Conservation (phyloP, 2,888 invertebrate genomes). For the Epinotia demarniana region DNA sequence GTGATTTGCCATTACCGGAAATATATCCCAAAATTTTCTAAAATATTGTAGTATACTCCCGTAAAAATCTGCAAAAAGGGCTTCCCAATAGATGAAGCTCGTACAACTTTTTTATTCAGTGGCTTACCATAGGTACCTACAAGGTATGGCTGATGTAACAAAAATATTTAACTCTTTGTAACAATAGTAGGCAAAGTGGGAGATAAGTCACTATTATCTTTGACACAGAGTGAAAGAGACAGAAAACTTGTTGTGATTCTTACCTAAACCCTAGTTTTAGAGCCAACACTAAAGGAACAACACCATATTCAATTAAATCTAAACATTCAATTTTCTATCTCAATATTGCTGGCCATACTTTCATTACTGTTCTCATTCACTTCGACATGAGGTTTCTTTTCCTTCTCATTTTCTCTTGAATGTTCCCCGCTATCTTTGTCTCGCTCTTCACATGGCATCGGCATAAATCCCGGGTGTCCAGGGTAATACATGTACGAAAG, state of each 20-base stretch:
- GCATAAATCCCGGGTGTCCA: conserved; percentile 73
- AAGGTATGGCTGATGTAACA: neutral
- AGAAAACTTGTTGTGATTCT: neutral
- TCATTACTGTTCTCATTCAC: conserved; percentile 79
- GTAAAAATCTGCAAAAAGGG: no score
- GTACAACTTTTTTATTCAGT: neutral
- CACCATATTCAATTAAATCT: conserved; percentile 1
- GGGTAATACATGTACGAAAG: conserved; percentile 81
- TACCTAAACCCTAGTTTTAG: neutral
- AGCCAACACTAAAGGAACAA: conserved; percentile 16
- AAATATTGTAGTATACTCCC: no score
- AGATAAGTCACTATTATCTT: neutral
- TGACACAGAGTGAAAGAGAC: neutral
- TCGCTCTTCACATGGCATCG: conserved; percentile 72
- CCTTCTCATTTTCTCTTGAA: conserved; percentile 65
- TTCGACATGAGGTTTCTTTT: conserved; percentile 65
- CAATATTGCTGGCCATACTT: conserved; percentile 82
- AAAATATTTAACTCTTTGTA: neutral
- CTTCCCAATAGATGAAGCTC: neutral
- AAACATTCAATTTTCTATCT: conserved; percentile 74
- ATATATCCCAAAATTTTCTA: no score
- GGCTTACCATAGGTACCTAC: no score
- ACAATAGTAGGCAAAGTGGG: neutral
- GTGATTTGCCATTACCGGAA: no score
- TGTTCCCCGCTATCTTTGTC: conserved; percentile 61